A percentile compares a stretch with the other conserved stretches of the same genome.
These are phyloP conservation scores for Mesorhabditis spiculigera DNA, from an alignment of 2,888 invertebrate genomes.

Conservation along the genomic window DNA sequence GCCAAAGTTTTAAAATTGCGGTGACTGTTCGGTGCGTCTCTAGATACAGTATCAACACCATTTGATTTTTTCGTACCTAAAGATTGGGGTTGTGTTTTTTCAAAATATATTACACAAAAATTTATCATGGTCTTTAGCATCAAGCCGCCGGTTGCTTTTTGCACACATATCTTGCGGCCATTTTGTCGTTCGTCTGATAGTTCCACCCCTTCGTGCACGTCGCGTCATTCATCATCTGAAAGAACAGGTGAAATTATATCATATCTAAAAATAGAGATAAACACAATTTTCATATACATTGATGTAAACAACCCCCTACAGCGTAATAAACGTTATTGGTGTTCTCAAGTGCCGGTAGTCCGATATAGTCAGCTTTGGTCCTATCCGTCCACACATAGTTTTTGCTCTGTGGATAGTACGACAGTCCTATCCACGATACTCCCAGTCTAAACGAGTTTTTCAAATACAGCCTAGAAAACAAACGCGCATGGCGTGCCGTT, in stretches of 20 bases:
- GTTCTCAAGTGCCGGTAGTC: conserved; percentile 1
- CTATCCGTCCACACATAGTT: not conserved
- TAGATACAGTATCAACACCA: too few species aligned
- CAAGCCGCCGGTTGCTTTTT: not conserved
- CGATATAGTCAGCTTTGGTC: not conserved
- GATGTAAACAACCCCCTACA: not conserved
- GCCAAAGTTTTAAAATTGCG: too few species aligned
- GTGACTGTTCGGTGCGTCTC: too few species aligned
- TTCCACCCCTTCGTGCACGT: not conserved
- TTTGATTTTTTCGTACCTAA: too few species aligned
- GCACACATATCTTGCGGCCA: not conserved
- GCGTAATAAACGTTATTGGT: not conserved
- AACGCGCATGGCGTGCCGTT: not conserved
- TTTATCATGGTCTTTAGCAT: not conserved
- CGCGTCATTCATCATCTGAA: conserved; percentile 1
- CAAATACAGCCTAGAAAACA: not conserved
- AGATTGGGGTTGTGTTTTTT: not conserved
- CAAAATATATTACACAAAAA: not conserved
- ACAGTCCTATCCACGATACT: not conserved
- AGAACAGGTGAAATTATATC: not conserved
- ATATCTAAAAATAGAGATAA: too few species aligned
- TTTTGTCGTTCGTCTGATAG: not conserved
- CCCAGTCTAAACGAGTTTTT: not conserved
- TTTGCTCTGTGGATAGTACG: not conserved
- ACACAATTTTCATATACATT: too few species aligned